These are phyloP conservation scores for Mohoua ochrocephala DNA, from an alignment of 2,113 vertebrate genomes.

Conservation along the genomic window DNA sequence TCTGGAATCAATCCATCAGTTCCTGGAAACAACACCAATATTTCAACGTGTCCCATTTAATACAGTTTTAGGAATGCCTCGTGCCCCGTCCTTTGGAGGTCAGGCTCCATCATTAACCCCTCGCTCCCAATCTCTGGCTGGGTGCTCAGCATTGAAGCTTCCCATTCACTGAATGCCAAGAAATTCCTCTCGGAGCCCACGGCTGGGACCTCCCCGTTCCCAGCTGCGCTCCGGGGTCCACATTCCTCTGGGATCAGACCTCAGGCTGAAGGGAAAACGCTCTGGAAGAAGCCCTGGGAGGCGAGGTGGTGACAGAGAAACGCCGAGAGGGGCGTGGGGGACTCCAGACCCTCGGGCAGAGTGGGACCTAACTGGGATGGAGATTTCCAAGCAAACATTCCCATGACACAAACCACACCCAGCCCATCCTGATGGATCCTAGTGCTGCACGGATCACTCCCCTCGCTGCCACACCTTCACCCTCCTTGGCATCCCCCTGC, in stretches of 20 bases:
- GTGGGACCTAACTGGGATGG: not conserved
- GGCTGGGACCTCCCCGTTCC: rapidly evolving
- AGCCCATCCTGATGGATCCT: rapidly evolving
- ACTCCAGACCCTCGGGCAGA: not conserved
- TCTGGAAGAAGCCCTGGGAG: not conserved
- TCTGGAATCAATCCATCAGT: not conserved
- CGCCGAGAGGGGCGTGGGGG: rapidly evolving
- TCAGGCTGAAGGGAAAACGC: not conserved
- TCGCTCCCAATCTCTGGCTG: not conserved
- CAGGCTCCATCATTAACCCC: not conserved
- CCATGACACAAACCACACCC: rapidly evolving
- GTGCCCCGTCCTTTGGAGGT: not conserved
- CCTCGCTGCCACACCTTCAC: rapidly evolving
- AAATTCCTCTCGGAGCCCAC: not conserved
- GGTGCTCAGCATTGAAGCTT: not conserved
- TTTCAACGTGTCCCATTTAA: not conserved
- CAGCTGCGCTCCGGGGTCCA: rapidly evolving
- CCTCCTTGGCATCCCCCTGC: not conserved
- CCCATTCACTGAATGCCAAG: not conserved
- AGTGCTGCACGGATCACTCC: not conserved
- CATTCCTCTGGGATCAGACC: not conserved
- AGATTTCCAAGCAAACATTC: not conserved
- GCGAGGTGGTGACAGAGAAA: not conserved
- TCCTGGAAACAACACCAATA: not conserved
- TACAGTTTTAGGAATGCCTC: not conserved